Conservation (phyloP, 2,888 invertebrate genomes). For the Polyommatus icarus region DNA sequence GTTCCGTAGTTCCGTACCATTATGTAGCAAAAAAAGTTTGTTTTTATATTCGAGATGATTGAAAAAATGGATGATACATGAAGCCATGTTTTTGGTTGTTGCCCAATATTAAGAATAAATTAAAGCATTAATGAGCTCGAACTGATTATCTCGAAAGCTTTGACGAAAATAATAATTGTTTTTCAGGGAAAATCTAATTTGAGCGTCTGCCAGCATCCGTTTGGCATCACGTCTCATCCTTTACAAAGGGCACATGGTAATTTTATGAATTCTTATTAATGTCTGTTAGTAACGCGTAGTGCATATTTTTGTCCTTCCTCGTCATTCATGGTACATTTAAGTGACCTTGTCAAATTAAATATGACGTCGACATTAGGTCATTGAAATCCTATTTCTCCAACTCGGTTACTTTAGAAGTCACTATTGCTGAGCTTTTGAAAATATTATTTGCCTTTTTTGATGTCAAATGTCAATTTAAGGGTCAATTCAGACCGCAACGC, state of each 20-base stretch:
- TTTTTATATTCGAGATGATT: too few relatives aligned
- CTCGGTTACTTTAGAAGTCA: too few relatives aligned
- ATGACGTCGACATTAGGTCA: neutral
- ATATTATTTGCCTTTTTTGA: too few relatives aligned
- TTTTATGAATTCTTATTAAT: neutral
- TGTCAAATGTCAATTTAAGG: too few relatives aligned
- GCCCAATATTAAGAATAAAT: neutral
- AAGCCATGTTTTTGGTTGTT: neutral
- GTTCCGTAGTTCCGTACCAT: too few relatives aligned
- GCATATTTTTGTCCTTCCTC: conserved; percentile 3
- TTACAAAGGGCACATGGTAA: conserved; percentile 20
- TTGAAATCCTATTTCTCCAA: neutral
- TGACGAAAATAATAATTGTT: conserved; percentile 18
- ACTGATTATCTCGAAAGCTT: neutral
- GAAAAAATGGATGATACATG: neutral
- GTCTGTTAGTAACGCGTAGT: neutral
- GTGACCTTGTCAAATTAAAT: neutral
- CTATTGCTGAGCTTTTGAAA: too few relatives aligned
- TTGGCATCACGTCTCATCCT: conserved; percentile 17
- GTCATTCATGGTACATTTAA: neutral
- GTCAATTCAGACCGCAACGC: too few relatives aligned
- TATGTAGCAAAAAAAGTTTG: too few relatives aligned
- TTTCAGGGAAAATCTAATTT: conserved; percentile 18
- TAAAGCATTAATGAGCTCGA: neutral
- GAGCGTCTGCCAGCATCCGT: conserved; percentile 11